Evolutionary conservation across 2,113 vertebrate species (phyloP).

Genomic region (Pollimyrus isidori): DNA sequence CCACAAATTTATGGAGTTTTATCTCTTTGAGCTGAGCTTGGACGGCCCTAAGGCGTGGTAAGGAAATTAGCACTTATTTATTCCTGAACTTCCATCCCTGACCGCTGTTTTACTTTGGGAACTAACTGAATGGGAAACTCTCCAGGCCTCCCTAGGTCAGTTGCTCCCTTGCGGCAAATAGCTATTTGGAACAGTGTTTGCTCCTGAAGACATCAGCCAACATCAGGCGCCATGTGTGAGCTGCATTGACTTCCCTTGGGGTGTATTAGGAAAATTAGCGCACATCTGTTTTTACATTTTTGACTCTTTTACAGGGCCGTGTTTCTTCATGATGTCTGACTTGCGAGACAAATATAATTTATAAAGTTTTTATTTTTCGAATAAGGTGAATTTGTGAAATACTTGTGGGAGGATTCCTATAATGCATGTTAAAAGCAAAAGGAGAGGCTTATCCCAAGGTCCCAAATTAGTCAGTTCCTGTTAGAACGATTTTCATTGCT

Average conservation of each 20-base stretch:
- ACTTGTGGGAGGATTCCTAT: neutral
- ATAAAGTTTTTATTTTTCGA: neutral
- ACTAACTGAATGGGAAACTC: neutral
- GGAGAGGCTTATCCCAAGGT: neutral
- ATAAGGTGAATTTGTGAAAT: neutral
- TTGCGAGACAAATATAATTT: neutral
- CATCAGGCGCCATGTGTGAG: neutral
- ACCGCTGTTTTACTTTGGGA: neutral
- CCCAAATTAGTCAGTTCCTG: neutral
- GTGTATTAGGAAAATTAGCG: neutral
- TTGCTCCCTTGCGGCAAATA: neutral
- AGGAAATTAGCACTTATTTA: neutral
- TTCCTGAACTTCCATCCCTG: neutral
- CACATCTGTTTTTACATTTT: neutral
- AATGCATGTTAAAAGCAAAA: neutral
- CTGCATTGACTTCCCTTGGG: neutral
- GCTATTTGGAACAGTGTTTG: neutral
- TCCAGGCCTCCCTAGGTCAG: neutral
- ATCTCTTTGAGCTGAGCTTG: neutral
- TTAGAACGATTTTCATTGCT: neutral
- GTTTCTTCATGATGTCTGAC: neutral
- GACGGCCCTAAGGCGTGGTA: neutral
- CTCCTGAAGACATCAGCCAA: neutral
- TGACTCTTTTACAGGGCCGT: neutral
- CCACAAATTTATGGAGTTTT: neutral